These are phyloP conservation scores for Volucella inflata DNA, from an alignment of 2,888 invertebrate genomes.

Conservation along the genomic window DNA sequence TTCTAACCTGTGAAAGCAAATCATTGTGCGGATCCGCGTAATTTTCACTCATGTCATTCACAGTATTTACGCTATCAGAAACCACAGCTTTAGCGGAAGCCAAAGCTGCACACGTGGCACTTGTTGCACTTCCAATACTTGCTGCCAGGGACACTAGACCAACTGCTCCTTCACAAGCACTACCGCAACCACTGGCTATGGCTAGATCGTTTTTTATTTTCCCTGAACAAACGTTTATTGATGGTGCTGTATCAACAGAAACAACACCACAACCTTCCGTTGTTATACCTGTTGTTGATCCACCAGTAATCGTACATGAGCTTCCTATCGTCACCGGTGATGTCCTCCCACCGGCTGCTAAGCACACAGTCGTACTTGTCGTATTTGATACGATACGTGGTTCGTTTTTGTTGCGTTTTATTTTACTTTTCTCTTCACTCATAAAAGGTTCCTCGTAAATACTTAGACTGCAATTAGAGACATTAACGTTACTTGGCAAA, in stretches of 20 bases:
- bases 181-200: slow-evolving; percentile 62
- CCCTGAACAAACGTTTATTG: slow-evolving; percentile 49
- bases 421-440: slow-evolving; percentile 76
- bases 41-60: slow-evolving; percentile 84
- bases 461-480: slow-evolving; percentile 79
- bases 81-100: slow-evolving; percentile 70
- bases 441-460: slow-evolving; percentile 78
- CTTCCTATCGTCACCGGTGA: slow-evolving; percentile 37
- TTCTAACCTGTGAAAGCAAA: slow-evolving; percentile 59
- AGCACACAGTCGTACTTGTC: slow-evolving; percentile 51
- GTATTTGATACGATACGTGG: slow-evolving; percentile 58
- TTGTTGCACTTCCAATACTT: slow-evolving; percentile 57
- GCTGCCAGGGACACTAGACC: slow-evolving; percentile 61
- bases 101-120: slow-evolving; percentile 62
- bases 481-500: slow-evolving; percentile 86
- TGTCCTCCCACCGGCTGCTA: slow-evolving; percentile 46
- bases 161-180: slow-evolving; percentile 60
- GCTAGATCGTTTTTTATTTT: slow-evolving; percentile 47
- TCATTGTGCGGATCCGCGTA: slow-evolving; percentile 77
- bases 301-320: not conserved
- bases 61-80: slow-evolving; percentile 83
- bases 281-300: slow-evolving; percentile 10
- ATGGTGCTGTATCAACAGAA: slow-evolving; percentile 42
- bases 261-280: slow-evolving; percentile 4
- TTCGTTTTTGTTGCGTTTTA: slow-evolving; percentile 75